These are phyloP conservation scores for Monodelphis domestica DNA, from an alignment of 2,797 vertebrate genomes.

Conservation along the genomic window DNA sequence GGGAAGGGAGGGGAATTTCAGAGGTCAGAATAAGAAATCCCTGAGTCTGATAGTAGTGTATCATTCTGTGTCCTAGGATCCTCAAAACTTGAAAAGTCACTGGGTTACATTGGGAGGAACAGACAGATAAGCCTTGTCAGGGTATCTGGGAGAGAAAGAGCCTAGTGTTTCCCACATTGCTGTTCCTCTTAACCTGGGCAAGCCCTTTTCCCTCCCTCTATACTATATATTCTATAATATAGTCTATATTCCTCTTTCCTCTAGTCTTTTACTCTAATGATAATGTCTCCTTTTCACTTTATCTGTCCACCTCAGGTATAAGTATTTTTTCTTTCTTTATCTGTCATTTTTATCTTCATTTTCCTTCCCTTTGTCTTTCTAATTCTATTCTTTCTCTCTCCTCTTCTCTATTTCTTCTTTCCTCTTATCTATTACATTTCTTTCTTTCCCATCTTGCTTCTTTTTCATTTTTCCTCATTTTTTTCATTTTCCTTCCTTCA, in stretches of 20 bases:
- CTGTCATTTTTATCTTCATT: constrained; percentile 57
- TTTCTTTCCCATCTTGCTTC: no score
- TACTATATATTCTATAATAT: no score
- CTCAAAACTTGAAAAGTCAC: background rate
- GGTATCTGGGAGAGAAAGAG: background rate
- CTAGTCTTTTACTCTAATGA: background rate
- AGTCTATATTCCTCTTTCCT: background rate
- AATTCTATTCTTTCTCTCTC: background rate
- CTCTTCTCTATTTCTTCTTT: background rate
- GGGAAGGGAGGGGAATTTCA: constrained; percentile 18
- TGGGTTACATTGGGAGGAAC: constrained; percentile 36
- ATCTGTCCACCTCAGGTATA: background rate
- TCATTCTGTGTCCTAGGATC: background rate
- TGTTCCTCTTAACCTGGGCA: background rate
- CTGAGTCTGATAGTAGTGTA: constrained; percentile 8
- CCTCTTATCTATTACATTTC: no score
- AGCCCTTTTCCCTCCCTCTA: background rate
- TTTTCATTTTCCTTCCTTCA: no score
- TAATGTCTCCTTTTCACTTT: constrained; percentile 23
- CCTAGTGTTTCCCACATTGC: background rate
- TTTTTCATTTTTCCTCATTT: no score
- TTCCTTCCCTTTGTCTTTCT: background rate
- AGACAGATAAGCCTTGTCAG: constrained; percentile 58
- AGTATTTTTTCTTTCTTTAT: constrained; percentile 8
- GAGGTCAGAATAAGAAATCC: constrained; percentile 29